Evolutionary conservation across 2,113 vertebrate species (phyloP), one percentile per base, ranked within the genome.

Genomic region (Pleuronectes platessa): DNA sequence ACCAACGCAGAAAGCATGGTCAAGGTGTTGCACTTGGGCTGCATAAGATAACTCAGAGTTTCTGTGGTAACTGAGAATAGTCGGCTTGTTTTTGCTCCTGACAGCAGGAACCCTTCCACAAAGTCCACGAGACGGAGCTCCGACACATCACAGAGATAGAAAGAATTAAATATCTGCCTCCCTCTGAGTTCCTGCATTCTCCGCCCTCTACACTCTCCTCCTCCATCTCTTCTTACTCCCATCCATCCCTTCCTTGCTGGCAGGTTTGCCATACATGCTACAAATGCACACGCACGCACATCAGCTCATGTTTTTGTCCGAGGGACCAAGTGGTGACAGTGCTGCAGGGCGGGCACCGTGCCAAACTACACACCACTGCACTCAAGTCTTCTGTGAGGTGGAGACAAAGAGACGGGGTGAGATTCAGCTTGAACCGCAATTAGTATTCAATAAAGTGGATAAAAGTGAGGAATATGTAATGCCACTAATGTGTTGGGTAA

Each of bases 351-450:
- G 73, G 91, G 91, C 83, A 24, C 42, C 0, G 8, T 61, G 85
- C 92, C 89, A 92, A 86, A 67, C 79, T 86, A 86, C 87, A 92
- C 88, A 90, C 78, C 74, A 90, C 74, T 88, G 86, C 85, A 88
- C 90, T 88, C 76, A 90, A 88, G 84, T 64, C 17, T 71, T 79
- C 74, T 61, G 47, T 24, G 14, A 60, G 54, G 49, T 60, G 42
- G 26, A 62, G 60, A 83, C 42, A 24, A 69, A 18, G 24, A 47
- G 4, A 59, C 45, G 49, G 53, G 21, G 17, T 61, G 58, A 71
- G 68, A 82, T 62, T 60, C 55, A 13, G 45, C 64, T 83, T 61
- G n/a, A 61, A 61, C 54, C 49, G 71, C 35, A 61, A 67, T 58
- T 42, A 67, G 20, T 45, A 20, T 76, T 53, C 35, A 86, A 27